phyloP scores from a whole-genome alignment of 2,113 vertebrate species.

The Indri indri region DNA sequence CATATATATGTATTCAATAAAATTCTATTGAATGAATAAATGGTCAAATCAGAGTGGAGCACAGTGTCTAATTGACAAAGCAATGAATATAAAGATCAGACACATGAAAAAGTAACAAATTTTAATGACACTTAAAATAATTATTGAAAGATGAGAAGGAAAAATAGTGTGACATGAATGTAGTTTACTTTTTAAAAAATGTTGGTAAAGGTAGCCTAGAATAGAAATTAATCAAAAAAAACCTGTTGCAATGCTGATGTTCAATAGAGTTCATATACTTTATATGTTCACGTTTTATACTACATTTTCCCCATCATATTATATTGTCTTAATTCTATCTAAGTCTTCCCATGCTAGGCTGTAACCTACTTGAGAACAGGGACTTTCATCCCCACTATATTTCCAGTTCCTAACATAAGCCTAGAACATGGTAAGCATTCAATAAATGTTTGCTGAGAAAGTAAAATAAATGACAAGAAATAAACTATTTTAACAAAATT shows the following conservation, averaged over 20 bases:
- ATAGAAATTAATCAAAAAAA: not conserved
- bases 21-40: not conserved
- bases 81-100: not conserved
- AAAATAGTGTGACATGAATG: not conserved
- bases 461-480: not conserved
- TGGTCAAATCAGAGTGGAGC: not conserved
- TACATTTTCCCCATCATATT: not conserved
- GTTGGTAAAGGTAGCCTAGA: not conserved
- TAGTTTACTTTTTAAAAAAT: not conserved
- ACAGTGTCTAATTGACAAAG: not conserved
- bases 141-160: not conserved
- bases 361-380: not conserved
- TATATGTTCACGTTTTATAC: not conserved
- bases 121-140: not conserved
- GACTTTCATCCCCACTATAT: not conserved
- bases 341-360: not conserved
- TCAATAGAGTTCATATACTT: not conserved
- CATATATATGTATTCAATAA: not conserved
- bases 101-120: not conserved
- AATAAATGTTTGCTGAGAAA: not conserved
- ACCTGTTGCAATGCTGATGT: not conserved
- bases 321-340: not conserved
- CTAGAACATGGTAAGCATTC: not conserved
- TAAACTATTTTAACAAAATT: not conserved
- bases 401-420: not conserved